Base-by-base conservation (phyloP, 2,888 invertebrate species). In the Hylaea fasciaria region DNA sequence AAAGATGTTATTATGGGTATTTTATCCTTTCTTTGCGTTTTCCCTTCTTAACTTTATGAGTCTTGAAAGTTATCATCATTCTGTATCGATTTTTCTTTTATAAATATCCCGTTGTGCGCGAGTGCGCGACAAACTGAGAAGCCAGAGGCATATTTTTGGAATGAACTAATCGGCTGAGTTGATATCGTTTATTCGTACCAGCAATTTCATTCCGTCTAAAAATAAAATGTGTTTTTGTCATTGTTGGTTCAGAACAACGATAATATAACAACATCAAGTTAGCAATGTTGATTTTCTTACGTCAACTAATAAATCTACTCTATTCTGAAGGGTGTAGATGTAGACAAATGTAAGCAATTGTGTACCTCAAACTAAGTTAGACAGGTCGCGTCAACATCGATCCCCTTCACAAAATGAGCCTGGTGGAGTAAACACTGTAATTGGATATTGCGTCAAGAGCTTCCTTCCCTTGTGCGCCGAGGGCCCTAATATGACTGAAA, bases 351-450 rank as follows among this genome's bases (percentile, higher is more conserved):
- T 65, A 60, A 62, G 32, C 62, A 62, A 69, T 72, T 65, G 65
- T 71, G 69, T 71, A 64, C 67, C 63, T 63, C 62, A 66, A 64
- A 65, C 61, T 70, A 69, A 65, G 60, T 57, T 60, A 68, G 70
- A 72, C 74, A 72, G 66, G 68, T 69, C 72, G 69, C 72, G 76
- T 74, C 77, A 76, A 68, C 68, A 64, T 71, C 66, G 72, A 69
- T 74, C 73, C 77, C 76, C 78, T 73, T 76, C 70, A 73, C 75
- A 73, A 76, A 74, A 77, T 72, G 73, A 77, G 76, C 73, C 68
- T 65, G 66, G 71, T 71, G 69, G 70, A 72, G 80, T 78, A 80
- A 79, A 80, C 76, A 82, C 65, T 67, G 81, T 77, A 77, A 80
- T 80, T 77, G 74, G 79, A 81, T 78, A 78, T 72, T 71, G 62